These are phyloP conservation scores for Corydoras sp. DNA, from an alignment of 2,113 vertebrate species.

Conservation along the genomic window DNA sequence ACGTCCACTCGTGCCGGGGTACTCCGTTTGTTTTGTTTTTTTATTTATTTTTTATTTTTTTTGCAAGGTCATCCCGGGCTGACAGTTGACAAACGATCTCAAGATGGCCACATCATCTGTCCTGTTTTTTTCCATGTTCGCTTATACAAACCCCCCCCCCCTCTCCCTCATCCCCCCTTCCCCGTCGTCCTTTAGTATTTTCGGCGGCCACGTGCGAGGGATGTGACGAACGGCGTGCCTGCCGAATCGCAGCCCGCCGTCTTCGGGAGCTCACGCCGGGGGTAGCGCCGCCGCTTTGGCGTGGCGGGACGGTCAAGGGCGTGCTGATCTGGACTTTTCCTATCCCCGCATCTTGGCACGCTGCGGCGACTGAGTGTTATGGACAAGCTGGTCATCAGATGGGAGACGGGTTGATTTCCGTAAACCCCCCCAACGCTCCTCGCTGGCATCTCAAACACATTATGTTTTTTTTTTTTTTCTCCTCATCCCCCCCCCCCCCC, in stretches of 20 bases:
- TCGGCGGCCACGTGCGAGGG: too few species aligned
- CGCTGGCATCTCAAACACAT: conserved; percentile 59
- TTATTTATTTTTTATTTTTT: conserved; percentile 49
- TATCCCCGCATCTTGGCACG: conserved; percentile 69
- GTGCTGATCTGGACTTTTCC: conserved; percentile 59
- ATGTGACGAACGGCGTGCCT: too few species aligned
- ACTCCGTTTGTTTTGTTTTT: background rate
- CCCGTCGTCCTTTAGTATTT: too few species aligned
- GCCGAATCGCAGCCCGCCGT: too few species aligned
- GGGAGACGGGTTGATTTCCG: conserved; percentile 68
- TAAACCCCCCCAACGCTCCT: conserved; percentile 47
- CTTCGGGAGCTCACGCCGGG: conserved; percentile 23
- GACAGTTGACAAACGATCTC: conserved; percentile 74
- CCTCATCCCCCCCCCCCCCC: background rate
- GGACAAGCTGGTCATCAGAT: conserved; percentile 77
- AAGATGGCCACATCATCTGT: conserved; percentile 75
- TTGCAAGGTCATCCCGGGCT: conserved; percentile 73
- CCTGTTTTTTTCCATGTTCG: conserved; percentile 47
- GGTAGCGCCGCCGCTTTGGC: conserved; percentile 52
- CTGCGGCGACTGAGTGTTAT: conserved; percentile 58
- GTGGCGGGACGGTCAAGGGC: conserved; percentile 31
- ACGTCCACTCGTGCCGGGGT: too few species aligned
- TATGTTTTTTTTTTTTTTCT: conserved; percentile 42
- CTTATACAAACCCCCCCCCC: conserved; percentile 27
- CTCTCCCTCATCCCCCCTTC: too few species aligned